Conservation (phyloP, 2,888 invertebrate genomes). For the Thecocarcelia acutangulata region DNA sequence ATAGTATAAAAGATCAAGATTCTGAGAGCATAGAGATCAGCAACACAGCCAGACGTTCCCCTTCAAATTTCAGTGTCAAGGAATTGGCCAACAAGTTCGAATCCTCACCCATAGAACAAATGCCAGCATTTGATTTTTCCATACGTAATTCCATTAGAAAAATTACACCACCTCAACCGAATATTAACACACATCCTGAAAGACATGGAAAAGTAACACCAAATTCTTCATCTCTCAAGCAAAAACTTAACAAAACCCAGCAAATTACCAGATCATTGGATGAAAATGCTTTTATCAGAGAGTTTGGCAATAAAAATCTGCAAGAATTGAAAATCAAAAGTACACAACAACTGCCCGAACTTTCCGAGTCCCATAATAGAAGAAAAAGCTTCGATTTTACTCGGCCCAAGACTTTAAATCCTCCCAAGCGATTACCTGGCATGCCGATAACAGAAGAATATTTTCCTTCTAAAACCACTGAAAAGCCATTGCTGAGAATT, state of each 20-base stretch:
- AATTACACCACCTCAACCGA: conserved; percentile 48
- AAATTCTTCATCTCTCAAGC: conserved; percentile 60
- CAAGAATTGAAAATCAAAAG: conserved; percentile 77
- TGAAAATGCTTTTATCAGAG: conserved; percentile 88
- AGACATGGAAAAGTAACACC: conserved; percentile 40
- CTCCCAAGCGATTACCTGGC: conserved; percentile 82
- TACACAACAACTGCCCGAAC: conserved; percentile 76
- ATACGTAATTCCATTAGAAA: conserved; percentile 72
- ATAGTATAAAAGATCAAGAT: conserved; percentile 74
- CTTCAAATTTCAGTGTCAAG: conserved; percentile 83
- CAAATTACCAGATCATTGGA: conserved; percentile 87
- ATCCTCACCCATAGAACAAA: conserved; percentile 84
- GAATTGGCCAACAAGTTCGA: conserved; percentile 86
- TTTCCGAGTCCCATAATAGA: conserved; percentile 76
- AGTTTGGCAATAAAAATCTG: conserved; percentile 83
- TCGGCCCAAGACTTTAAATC: conserved; percentile 83
- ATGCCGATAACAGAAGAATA: conserved; percentile 79
- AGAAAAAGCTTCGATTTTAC: conserved; percentile 85
- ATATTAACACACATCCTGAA: conserved; percentile 61
- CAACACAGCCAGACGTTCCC: conserved; percentile 75
- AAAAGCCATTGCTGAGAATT: conserved; percentile 57
- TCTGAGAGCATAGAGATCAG: conserved; percentile 69
- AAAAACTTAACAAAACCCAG: conserved; percentile 83
- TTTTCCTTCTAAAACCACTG: conserved; percentile 71
- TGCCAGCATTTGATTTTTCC: conserved; percentile 83